Percentiles rank a stretch among this genome's conserved stretches.
These are phyloP conservation scores for Listrodromus nycthemerus DNA, from an alignment of 2,888 invertebrate genomes.

Conservation along the genomic window DNA sequence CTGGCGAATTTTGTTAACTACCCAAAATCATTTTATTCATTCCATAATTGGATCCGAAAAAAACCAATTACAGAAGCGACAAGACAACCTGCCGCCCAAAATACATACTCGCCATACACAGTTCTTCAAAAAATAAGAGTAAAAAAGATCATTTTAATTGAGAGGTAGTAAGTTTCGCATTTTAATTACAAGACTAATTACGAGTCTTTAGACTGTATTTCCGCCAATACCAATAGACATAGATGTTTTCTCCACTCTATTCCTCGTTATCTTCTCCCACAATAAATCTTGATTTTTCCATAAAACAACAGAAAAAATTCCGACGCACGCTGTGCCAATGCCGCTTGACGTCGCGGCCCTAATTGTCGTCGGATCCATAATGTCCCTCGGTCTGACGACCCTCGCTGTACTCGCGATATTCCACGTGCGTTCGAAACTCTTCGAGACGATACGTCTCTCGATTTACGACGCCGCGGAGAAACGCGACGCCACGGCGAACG, in stretches of 20 bases:
- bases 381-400: slow-evolving; percentile 79
- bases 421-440: slow-evolving; percentile 79
- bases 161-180: not conserved
- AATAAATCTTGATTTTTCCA: slow-evolving; percentile 5
- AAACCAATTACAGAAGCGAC: too few relatives aligned
- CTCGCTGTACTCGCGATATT: slow-evolving; percentile 80
- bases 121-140: too few relatives aligned
- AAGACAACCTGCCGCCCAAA: too few relatives aligned
- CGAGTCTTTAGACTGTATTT: not conserved
- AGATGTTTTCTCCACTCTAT: not conserved
- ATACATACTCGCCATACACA: too few relatives aligned
- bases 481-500: slow-evolving; percentile 68
- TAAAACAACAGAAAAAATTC: slow-evolving; percentile 69
- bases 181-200: not conserved
- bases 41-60: too few relatives aligned
- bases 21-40: not conserved
- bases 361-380: slow-evolving; percentile 79
- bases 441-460: slow-evolving; percentile 80
- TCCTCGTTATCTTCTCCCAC: not conserved
- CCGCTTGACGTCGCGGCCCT: slow-evolving; percentile 79
- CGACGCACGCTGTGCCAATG: slow-evolving; percentile 71
- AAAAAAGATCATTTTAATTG: too few relatives aligned
- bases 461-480: slow-evolving; percentile 79
- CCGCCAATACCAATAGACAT: not conserved
- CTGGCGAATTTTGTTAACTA: not conserved